Evolutionary conservation across 1,140 invertebrate species (phyloP).

Genomic region (Plectrocnemia conspersa): DNA sequence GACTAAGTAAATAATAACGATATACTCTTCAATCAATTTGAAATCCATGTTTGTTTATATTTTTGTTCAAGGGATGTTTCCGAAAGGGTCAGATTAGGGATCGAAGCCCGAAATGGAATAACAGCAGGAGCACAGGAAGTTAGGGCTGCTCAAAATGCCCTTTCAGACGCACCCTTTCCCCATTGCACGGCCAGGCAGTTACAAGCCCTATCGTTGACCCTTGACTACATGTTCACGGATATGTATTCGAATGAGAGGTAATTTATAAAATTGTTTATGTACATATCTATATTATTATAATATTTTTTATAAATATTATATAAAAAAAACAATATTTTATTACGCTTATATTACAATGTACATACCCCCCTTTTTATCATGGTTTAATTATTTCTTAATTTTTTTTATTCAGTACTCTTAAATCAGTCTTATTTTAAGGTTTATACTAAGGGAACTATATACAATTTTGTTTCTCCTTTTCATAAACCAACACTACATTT

Average conservation of each 20-base stretch:
- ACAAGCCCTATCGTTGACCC: slow-evolving; percentile 26
- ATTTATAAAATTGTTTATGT: neutral
- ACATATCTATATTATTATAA: neutral
- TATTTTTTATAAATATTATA: slow-evolving; percentile 5
- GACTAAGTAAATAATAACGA: slow-evolving; percentile 15
- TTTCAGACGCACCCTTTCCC: slow-evolving; percentile 27
- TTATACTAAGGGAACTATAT: too few relatives aligned
- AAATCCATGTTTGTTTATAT: neutral
- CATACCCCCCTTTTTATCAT: too few relatives aligned
- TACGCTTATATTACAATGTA: too few relatives aligned
- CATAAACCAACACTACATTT: too few relatives aligned
- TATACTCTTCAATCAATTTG: neutral
- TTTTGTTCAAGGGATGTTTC: neutral
- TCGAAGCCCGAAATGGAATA: slow-evolving; percentile 15
- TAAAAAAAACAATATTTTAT: too few relatives aligned
- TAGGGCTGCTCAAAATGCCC: slow-evolving; percentile 13
- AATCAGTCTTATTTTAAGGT: too few relatives aligned
- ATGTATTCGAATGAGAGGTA: slow-evolving; percentile 30
- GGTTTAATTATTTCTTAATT: too few relatives aligned
- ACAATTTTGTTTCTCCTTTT: too few relatives aligned
- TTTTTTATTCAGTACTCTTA: too few relatives aligned
- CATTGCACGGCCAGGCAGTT: slow-evolving; percentile 32
- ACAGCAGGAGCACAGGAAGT: slow-evolving; percentile 18
- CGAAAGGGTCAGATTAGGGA: slow-evolving; percentile 20
- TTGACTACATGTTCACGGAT: slow-evolving; percentile 34